These are phyloP conservation scores for Drosophila mimetica DNA, from an alignment of 2,888 invertebrate species.

Conservation along the genomic window DNA sequence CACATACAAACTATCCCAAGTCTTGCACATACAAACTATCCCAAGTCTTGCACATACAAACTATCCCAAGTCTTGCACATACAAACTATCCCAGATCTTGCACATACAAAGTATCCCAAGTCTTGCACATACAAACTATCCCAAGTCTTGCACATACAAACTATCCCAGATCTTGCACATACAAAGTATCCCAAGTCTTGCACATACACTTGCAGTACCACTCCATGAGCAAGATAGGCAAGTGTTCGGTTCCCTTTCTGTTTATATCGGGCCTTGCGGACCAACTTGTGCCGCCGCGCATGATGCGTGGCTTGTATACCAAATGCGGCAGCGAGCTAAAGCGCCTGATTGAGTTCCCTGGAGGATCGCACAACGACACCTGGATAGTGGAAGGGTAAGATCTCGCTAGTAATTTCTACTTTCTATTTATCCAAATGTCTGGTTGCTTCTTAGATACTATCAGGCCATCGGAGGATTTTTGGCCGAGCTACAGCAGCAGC, in stretches of 20 bases:
- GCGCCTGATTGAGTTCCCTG: slow-evolving; percentile 90
- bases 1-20: too few species aligned
- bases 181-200: too few species aligned
- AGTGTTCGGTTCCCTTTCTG: slow-evolving; percentile 90
- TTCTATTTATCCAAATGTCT: not conserved
- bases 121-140: too few species aligned
- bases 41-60: too few species aligned
- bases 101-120: too few species aligned
- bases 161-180: too few species aligned
- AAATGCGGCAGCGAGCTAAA: slow-evolving; percentile 91
- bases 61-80: too few species aligned
- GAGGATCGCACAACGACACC: slow-evolving; percentile 97
- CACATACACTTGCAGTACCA: slow-evolving; percentile 91
- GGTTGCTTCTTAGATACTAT: slow-evolving; percentile 77
- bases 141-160: too few species aligned
- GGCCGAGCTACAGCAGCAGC: slow-evolving; percentile 79
- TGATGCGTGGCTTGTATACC: slow-evolving; percentile 93
- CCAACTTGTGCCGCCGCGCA: slow-evolving; percentile 93
- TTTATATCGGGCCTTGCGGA: slow-evolving; percentile 96
- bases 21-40: too few species aligned
- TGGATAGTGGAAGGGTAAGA: slow-evolving; percentile 94
- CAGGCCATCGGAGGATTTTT: slow-evolving; percentile 82
- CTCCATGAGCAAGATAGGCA: slow-evolving; percentile 90
- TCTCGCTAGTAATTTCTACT: not conserved
- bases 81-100: too few species aligned